A percentile compares a stretch with the other conserved stretches of the same genome.
Conservation (phyloP, 2,797 vertebrate genomes). For the Hoplostethus atlanticus region DNA sequence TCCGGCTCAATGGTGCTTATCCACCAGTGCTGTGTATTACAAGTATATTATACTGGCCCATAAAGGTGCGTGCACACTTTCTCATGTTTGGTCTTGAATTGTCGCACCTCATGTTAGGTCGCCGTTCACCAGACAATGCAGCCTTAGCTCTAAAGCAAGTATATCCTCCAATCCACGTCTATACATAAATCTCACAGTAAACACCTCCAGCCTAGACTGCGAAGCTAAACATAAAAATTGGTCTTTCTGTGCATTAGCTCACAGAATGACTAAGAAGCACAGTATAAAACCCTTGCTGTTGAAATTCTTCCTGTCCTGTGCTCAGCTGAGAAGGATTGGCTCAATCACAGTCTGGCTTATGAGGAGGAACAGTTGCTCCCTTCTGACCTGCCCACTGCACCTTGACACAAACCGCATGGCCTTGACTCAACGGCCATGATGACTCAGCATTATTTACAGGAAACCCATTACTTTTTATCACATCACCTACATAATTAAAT, state of each 20-base stretch:
- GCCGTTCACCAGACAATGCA: too few species aligned
- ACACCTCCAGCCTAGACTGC: too few species aligned
- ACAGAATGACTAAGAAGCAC: too few species aligned
- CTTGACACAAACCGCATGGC: conserved; percentile 5
- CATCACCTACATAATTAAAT: not conserved
- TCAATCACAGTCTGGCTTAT: not conserved
- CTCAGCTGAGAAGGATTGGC: not conserved
- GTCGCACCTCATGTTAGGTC: too few species aligned
- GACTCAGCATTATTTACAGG: conserved; percentile 1
- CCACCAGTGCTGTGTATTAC: too few species aligned
- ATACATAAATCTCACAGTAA: not conserved
- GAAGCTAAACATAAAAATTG: too few species aligned
- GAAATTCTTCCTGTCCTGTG: not conserved
- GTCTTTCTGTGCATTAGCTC: too few species aligned
- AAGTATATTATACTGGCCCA: not conserved
- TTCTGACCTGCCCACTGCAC: not conserved
- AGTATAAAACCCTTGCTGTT: not conserved
- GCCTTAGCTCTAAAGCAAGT: too few species aligned
- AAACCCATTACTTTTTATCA: not conserved
- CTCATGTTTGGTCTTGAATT: too few species aligned
- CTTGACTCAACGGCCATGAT: conserved; percentile 11
- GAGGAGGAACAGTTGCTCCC: not conserved
- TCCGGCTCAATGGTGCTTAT: not conserved
- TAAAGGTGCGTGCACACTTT: too few species aligned
- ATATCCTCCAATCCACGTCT: not conserved